Percentiles rank a stretch among this genome's conserved stretches.
phyloP scores from a whole-genome alignment of 2,113 vertebrate species.

The Athene cunicularia region DNA sequence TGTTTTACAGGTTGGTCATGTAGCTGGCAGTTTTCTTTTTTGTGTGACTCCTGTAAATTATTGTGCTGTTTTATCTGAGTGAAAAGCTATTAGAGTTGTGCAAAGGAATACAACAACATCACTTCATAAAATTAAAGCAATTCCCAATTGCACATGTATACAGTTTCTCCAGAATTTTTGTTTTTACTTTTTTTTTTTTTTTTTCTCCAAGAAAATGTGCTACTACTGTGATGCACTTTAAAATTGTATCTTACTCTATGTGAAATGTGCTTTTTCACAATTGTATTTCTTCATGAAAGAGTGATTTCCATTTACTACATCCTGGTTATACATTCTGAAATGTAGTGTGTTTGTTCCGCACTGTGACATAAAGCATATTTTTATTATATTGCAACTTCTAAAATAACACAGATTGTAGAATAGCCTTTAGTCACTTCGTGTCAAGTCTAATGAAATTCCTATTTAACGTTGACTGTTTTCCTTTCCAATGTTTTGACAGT shows the following conservation, averaged over 20 bases:
- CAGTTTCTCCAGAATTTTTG: background rate
- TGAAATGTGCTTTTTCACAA: background rate
- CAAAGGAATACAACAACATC: background rate
- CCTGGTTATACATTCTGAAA: background rate
- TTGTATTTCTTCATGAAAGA: background rate
- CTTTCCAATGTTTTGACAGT: conserved; percentile 19
- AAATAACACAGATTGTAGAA: background rate
- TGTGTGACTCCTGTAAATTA: conserved; percentile 48
- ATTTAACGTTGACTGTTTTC: background rate
- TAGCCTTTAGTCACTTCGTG: background rate
- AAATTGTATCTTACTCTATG: background rate
- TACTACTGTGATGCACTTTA: background rate
- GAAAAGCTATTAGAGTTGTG: conserved; percentile 15
- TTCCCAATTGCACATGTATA: background rate
- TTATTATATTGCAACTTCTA: background rate
- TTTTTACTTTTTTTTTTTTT: too few species aligned
- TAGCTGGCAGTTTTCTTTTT: conserved; percentile 43
- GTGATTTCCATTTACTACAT: background rate
- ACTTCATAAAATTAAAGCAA: conserved; percentile 1
- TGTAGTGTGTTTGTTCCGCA: background rate
- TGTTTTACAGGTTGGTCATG: conserved; percentile 39
- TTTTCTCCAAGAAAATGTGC: background rate
- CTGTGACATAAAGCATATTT: background rate
- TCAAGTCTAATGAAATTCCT: background rate
- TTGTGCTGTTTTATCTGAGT: background rate